Percentiles rank a stretch among this genome's conserved stretches.
phyloP scores from a whole-genome alignment of 2,113 vertebrate species.

The Bubo scandiacus region DNA sequence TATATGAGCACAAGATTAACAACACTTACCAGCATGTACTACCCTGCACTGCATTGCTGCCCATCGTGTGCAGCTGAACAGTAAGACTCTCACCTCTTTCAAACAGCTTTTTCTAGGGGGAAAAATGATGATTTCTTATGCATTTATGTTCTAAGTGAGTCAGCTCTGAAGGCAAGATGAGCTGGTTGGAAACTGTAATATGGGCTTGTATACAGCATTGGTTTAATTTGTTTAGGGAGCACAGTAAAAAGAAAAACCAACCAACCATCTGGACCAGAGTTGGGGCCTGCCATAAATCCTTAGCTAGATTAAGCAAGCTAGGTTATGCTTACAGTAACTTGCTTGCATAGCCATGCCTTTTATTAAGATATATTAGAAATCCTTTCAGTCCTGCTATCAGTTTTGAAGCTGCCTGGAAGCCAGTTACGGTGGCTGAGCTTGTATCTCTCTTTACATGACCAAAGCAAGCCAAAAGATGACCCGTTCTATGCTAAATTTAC shows the following conservation, averaged over 20 bases:
- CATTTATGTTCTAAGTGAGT: not conserved
- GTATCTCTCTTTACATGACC: not conserved
- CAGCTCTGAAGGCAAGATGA: not conserved
- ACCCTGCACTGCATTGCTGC: not conserved
- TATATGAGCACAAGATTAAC: not conserved
- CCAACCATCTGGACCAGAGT: not conserved
- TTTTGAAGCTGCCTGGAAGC: not conserved
- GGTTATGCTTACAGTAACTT: not conserved
- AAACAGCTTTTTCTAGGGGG: not conserved
- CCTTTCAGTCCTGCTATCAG: not conserved
- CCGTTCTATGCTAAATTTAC: not conserved
- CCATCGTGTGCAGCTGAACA: not conserved
- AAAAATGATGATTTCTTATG: not conserved
- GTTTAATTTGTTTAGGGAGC: not conserved
- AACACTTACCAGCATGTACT: not conserved
- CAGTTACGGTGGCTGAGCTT: not conserved
- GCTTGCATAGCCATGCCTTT: not conserved
- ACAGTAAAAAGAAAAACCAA: not conserved
- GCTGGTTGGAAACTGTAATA: not conserved
- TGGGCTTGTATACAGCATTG: rapidly evolving
- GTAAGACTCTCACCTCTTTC: not conserved
- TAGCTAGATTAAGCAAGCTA: not conserved
- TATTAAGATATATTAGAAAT: not conserved
- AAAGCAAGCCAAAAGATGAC: not conserved
- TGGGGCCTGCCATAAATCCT: not conserved